Conservation (phyloP, 1,140 invertebrate species). For the Meteorus sp. region DNA sequence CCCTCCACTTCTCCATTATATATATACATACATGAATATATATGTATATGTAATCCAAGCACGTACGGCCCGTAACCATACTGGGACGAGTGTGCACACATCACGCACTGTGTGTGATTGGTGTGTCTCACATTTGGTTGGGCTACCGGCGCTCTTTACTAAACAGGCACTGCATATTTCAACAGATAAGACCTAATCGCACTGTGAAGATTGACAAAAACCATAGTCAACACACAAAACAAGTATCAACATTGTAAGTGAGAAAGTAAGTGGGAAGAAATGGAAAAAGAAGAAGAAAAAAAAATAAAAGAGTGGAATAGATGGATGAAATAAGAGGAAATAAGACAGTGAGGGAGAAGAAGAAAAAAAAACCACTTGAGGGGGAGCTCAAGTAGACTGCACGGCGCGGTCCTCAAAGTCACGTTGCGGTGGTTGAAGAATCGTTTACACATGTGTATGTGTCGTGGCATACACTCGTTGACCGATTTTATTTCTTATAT, state of each 20-base stretch:
- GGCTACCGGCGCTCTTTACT: slow-evolving; percentile 29
- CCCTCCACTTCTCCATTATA: neutral
- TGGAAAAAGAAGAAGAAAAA: too few species aligned
- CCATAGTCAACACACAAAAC: too few species aligned
- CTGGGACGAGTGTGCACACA: slow-evolving; percentile 35
- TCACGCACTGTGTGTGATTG: too few species aligned
- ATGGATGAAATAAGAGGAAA: neutral
- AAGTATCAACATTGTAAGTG: too few species aligned
- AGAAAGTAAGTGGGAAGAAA: too few species aligned
- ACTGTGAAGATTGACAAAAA: slow-evolving; percentile 25
- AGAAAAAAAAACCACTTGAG: slow-evolving; percentile 31
- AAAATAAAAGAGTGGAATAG: too few species aligned
- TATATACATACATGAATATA: slow-evolving; percentile 7
- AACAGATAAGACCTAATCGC: slow-evolving; percentile 23
- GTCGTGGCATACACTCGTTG: slow-evolving; percentile 2
- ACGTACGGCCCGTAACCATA: slow-evolving; percentile 57
- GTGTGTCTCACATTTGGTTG: too few species aligned
- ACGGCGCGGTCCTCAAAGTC: slow-evolving; percentile 44
- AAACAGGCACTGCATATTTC: too few species aligned
- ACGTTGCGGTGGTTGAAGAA: too few species aligned
- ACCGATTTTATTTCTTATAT: slow-evolving; percentile 16
- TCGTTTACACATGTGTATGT: too few species aligned
- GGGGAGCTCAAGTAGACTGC: slow-evolving; percentile 51
- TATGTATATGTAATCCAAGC: slow-evolving; percentile 46
- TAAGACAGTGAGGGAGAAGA: slow-evolving; percentile 15